Evolutionary conservation across 2,797 vertebrate genomes (phyloP), one percentile per base, ranked within the genome.

Genomic region (Tragopan temminckii): DNA sequence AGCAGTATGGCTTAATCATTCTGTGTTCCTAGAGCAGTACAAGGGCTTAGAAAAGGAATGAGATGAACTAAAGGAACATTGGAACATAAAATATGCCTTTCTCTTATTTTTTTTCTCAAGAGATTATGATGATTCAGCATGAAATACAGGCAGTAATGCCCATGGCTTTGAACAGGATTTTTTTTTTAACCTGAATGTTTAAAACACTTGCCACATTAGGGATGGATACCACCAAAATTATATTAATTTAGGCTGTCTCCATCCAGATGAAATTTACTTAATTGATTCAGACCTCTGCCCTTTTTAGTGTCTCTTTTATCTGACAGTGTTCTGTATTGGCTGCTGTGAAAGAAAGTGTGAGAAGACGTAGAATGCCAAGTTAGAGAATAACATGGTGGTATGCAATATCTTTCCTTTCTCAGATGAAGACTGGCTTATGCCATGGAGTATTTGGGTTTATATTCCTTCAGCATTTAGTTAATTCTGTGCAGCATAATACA

Each of bases 181-280:
- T 77, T 81, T 97, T 96, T 92, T 68, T 17, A 29, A 53, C 90
- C 88, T 75, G 36, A 13, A 55, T 62, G 70, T 96, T 93, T 95
- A 94, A 96, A 93, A 86, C 61, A 84, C 67, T 87, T 66, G 72
- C 85, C 70, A 77, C 72, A 45, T 81, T 84, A 69, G 64, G 93
- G 86, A 88, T 74, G 11, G 75, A 55, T 94, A 69, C 61, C 66
- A 53, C 79, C 92, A 64, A 93, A 96, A 97, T 82, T 94, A 78
- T 90, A 72, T 80, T 77, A 70, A 88, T 90, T 94, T 92, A 93
- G 40, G 7, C 62, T 75, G 29, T 66, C 53, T 74, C 38, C 46
- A 61, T 85, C 64, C 71, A 71, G 57, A 70, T 86, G 52, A 86
- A 93, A 94, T 84, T 80, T 77, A 88, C 5, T 27, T 77, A 86